Percentiles rank a stretch among this genome's conserved stretches.
Evolutionary conservation across 1,140 invertebrate genomes (phyloP).

Genomic region (Gerris buenoi): DNA sequence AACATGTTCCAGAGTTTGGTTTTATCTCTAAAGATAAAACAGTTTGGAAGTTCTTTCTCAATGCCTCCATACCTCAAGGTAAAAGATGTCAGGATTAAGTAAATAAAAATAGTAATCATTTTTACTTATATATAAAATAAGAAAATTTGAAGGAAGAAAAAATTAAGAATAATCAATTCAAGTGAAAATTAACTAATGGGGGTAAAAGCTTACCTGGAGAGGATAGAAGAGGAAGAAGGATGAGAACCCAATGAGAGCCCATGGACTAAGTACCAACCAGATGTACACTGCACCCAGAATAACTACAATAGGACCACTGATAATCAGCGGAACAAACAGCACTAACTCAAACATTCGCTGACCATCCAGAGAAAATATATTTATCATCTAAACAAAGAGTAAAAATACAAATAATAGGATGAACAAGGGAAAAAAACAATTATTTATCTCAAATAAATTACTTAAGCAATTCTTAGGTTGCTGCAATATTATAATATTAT

Average conservation of each 20-base stretch:
- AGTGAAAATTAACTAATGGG: no score
- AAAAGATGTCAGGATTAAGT: no score
- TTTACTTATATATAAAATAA: no score
- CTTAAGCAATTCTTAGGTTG: neutral
- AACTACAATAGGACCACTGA: conserved; percentile 46
- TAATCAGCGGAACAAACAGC: conserved; percentile 41
- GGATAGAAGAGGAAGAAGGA: conserved; percentile 49
- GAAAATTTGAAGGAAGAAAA: no score
- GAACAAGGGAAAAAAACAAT: neutral
- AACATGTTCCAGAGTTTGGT: no score
- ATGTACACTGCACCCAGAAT: conserved; percentile 42
- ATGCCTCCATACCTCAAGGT: no score
- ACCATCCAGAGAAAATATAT: conserved; percentile 51
- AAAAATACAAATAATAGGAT: neutral
- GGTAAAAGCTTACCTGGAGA: conserved; percentile 49
- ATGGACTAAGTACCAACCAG: conserved; percentile 40
- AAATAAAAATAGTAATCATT: no score
- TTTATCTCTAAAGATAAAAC: no score
- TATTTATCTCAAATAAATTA: neutral
- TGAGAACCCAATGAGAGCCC: conserved; percentile 42
- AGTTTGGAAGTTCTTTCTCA: no score
- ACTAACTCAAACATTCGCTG: conserved; percentile 47
- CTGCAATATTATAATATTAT: conserved; percentile 4
- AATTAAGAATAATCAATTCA: no score
- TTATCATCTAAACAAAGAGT: conserved; percentile 39